A percentile compares a stretch with the other conserved stretches of the same genome.
Conservation (phyloP, 2,888 invertebrate genomes). For the Tipula lateralis region DNA sequence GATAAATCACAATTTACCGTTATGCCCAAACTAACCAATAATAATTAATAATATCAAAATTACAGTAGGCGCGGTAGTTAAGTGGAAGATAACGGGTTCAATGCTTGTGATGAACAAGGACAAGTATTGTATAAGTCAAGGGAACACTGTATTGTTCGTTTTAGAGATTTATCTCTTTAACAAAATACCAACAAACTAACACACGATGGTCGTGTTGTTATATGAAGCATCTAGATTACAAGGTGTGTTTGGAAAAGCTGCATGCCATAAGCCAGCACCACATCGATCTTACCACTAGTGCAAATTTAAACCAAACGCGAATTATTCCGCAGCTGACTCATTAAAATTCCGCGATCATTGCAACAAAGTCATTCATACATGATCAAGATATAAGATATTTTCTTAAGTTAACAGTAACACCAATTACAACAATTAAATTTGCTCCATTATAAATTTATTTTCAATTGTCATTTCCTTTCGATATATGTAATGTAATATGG, state of each 20-base stretch:
- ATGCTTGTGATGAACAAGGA: too few species aligned
- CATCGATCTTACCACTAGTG: not conserved
- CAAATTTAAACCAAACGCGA: not conserved
- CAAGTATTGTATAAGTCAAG: too few species aligned
- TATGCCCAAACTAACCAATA: too few species aligned
- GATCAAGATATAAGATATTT: not conserved
- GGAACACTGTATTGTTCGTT: too few species aligned
- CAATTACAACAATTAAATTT: not conserved
- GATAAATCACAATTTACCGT: too few species aligned
- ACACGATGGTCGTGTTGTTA: constrained; percentile 24
- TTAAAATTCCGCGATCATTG: not conserved
- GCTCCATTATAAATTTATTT: not conserved
- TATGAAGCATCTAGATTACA: too few species aligned
- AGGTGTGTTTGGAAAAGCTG: not conserved
- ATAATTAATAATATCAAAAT: too few species aligned
- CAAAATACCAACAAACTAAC: not conserved
- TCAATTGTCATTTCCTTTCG: constrained; percentile 4
- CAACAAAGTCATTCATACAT: not conserved
- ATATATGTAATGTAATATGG: not conserved
- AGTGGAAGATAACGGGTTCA: too few species aligned
- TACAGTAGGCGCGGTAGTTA: too few species aligned
- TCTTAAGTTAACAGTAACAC: not conserved
- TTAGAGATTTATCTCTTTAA: not conserved
- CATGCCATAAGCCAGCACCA: not conserved
- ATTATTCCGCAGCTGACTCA: not conserved